These are phyloP conservation scores for Nomada ruficornis DNA, from an alignment of 2,888 invertebrate genomes.

Conservation along the genomic window DNA sequence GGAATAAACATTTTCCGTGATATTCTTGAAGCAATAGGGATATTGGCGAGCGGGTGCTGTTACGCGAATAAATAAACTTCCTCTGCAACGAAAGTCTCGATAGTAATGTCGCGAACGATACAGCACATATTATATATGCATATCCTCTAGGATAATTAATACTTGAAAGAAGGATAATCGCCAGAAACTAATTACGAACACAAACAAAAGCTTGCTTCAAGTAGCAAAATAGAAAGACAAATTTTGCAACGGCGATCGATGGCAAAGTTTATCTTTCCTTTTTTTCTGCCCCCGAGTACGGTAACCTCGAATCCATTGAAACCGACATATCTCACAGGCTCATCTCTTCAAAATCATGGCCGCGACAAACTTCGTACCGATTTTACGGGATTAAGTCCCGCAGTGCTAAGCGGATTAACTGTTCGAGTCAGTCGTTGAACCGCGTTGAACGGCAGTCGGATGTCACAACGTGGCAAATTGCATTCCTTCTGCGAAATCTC, in stretches of 20 bases:
- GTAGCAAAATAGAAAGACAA: background rate
- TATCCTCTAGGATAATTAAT: background rate
- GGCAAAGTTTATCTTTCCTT: background rate
- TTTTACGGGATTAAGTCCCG: slow-evolving; percentile 56
- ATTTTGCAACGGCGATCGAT: background rate
- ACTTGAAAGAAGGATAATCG: background rate
- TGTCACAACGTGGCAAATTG: slow-evolving; percentile 13
- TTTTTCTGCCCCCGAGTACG: background rate
- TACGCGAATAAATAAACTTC: slow-evolving; percentile 10
- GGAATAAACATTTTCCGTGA: slow-evolving; percentile 48
- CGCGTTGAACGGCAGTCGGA: slow-evolving; percentile 35
- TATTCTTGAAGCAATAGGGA: slow-evolving; percentile 37
- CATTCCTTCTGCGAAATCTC: slow-evolving; percentile 17
- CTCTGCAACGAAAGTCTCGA: background rate
- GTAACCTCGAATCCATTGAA: slow-evolving; percentile 12
- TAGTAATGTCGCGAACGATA: slow-evolving; percentile 4
- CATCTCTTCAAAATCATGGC: slow-evolving; percentile 49
- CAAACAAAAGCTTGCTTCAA: background rate
- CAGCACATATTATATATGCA: background rate
- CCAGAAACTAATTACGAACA: background rate
- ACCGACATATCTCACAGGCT: slow-evolving; percentile 47
- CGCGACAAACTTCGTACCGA: slow-evolving; percentile 57
- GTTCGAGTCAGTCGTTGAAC: slow-evolving; percentile 43
- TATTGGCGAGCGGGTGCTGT: slow-evolving; percentile 11
- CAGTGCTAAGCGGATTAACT: slow-evolving; percentile 61